These are phyloP conservation scores for Ancistrus triradiatus DNA, from an alignment of 2,113 vertebrate genomes.

Conservation along the genomic window DNA sequence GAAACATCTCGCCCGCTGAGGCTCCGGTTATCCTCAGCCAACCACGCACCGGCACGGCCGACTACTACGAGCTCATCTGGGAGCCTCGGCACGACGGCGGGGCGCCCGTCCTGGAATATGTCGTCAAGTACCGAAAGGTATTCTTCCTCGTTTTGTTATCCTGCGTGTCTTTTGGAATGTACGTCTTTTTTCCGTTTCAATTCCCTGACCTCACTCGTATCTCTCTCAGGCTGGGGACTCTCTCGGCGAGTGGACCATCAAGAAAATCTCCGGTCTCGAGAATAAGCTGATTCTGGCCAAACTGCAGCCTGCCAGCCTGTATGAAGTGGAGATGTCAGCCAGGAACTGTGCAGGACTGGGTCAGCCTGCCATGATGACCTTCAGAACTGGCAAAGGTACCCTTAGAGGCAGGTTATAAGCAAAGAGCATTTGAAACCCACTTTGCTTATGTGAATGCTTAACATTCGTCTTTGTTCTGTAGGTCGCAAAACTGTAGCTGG, in stretches of 20 bases:
- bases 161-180: too few relatives aligned
- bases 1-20: constrained; percentile 73
- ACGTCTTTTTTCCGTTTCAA: background rate
- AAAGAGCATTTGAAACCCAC: background rate
- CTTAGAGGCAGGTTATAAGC: too few relatives aligned
- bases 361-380: constrained; percentile 97
- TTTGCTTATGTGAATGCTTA: background rate
- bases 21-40: constrained; percentile 93
- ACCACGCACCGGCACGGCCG: constrained; percentile 86
- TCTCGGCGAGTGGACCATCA: constrained; percentile 78
- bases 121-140: constrained; percentile 95
- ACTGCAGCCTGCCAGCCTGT: constrained; percentile 88
- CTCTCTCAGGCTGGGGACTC: constrained; percentile 75
- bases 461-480: constrained; percentile 26
- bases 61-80: constrained; percentile 93
- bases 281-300: constrained; percentile 81
- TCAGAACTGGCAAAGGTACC: constrained; percentile 83
- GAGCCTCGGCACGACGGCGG: constrained; percentile 81
- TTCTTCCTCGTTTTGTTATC: too few relatives aligned
- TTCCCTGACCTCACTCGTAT: background rate
- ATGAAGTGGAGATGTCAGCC: constrained; percentile 94
- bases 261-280: constrained; percentile 77
- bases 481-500: constrained; percentile 55
- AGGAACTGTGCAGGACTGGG: constrained; percentile 88
- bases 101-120: constrained; percentile 80